phyloP scores from a whole-genome alignment of 2,797 vertebrate species.

The Manis javanica region DNA sequence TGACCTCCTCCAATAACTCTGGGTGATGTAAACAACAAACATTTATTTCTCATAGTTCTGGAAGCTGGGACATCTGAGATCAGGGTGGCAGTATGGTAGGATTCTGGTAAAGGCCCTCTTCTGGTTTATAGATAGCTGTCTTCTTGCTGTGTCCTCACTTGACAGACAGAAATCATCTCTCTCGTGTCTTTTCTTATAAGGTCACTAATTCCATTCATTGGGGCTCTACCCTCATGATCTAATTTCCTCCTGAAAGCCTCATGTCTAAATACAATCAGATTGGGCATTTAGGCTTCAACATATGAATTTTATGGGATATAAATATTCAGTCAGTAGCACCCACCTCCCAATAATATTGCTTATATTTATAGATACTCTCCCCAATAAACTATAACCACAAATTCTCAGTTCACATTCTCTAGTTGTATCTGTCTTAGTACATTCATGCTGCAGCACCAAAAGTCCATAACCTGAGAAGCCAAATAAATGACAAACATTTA shows the following conservation, averaged over 20 bases:
- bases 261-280: background rate
- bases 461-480: background rate
- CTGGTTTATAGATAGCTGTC: background rate
- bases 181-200: background rate
- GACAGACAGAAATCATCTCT: background rate
- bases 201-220: background rate
- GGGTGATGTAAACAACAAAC: background rate
- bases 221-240: background rate
- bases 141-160: background rate
- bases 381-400: background rate
- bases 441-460: background rate
- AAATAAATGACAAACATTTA: background rate
- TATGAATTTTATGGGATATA: background rate
- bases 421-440: background rate
- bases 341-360: background rate
- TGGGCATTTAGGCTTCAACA: background rate
- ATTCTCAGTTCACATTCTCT: background rate
- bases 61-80: background rate
- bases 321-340: background rate
- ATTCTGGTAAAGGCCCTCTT: background rate
- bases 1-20: background rate
- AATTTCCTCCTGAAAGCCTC: background rate
- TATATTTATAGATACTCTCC: background rate
- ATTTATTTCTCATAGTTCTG: background rate
- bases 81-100: background rate